phyloP scores from a whole-genome alignment of 2,888 invertebrate species.

The Tetanocera ferruginea region DNA sequence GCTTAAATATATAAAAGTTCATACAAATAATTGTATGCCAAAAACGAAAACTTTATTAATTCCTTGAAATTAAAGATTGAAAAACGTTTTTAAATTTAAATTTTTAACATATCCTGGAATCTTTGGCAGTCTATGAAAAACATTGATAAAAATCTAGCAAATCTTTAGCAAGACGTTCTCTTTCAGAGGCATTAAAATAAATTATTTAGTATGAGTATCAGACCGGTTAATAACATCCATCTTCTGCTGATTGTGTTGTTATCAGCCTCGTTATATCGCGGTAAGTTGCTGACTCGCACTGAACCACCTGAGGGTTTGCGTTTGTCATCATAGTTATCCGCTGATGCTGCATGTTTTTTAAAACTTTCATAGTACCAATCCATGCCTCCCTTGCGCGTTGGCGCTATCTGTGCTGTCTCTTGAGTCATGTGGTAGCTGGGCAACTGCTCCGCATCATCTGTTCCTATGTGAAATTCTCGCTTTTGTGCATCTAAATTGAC shows the following conservation, averaged over 20 bases:
- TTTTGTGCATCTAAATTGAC: constrained; percentile 58
- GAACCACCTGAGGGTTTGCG: constrained; percentile 18
- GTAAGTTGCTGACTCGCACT: constrained; percentile 4
- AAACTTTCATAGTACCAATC: constrained; percentile 92
- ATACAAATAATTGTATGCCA: no score
- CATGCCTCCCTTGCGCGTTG: constrained; percentile 73
- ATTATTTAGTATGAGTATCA: no score
- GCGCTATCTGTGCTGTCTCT: constrained; percentile 63
- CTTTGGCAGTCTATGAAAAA: no score
- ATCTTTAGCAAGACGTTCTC: no score
- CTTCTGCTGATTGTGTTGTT: no score
- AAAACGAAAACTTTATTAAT: no score
- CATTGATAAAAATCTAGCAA: no score
- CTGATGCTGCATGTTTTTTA: constrained; percentile 53
- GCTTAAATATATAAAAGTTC: no score
- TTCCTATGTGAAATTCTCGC: constrained; percentile 40
- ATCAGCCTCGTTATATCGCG: neutral
- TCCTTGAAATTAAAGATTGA: no score
- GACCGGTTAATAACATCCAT: no score
- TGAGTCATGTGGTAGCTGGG: constrained; percentile 35
- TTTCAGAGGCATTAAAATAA: no score
- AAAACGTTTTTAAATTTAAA: neutral
- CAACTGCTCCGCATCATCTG: constrained; percentile 22
- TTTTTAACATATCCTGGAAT: neutral
- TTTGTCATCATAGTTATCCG: neutral